Percentiles rank a stretch among this genome's conserved stretches.
Conservation (phyloP, 2,888 invertebrate genomes). For the Hemicrepidius hirtus region DNA sequence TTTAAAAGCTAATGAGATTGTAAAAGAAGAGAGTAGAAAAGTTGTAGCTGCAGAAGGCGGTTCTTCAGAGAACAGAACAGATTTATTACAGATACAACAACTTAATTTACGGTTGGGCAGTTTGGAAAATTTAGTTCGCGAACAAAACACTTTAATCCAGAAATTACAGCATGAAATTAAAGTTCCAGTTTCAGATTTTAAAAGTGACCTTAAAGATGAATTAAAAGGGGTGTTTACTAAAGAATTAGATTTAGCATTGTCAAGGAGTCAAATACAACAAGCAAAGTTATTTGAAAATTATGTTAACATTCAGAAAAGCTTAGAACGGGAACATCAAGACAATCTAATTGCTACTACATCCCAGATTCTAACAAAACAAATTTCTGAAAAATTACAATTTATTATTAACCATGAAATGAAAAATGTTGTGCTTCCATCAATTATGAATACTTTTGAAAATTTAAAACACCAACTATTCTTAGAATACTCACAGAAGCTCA, state of each 20-base stretch:
- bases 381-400: conserved; percentile 75
- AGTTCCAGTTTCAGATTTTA: conserved; percentile 56
- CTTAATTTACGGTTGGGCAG: conserved; percentile 64
- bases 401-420: conserved; percentile 76
- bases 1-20: conserved; percentile 67
- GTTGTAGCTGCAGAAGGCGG: conserved; percentile 38
- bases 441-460: conserved; percentile 82
- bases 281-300: conserved; percentile 69
- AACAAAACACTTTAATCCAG: conserved; percentile 66
- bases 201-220: conserved; percentile 56
- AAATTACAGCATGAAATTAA: conserved; percentile 66
- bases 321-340: conserved; percentile 74
- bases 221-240: conserved; percentile 63
- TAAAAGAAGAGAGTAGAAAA: conserved; percentile 58
- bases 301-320: conserved; percentile 69
- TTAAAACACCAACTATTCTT: conserved; percentile 83
- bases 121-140: conserved; percentile 66
- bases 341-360: conserved; percentile 74
- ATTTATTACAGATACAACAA: conserved; percentile 61
- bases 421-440: conserved; percentile 73
- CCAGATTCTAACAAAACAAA: conserved; percentile 73
- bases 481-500: conserved; percentile 83
- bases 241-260: conserved; percentile 68
- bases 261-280: conserved; percentile 68
- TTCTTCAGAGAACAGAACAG: conserved; percentile 53